phyloP scores from a whole-genome alignment of 2,797 vertebrate species.

The Pelochelys cantorii region DNA sequence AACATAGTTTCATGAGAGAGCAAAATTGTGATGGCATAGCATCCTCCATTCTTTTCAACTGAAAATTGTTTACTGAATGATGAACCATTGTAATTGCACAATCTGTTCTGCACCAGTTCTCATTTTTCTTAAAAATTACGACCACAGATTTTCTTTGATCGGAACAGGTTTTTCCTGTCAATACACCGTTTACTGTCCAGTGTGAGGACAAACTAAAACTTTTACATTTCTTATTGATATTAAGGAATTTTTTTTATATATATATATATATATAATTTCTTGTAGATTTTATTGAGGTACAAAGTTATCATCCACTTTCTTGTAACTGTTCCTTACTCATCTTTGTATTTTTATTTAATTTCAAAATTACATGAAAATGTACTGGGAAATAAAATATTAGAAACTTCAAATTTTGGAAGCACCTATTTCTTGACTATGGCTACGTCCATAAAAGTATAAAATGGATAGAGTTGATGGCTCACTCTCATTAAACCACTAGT shows the following conservation, averaged over 20 bases:
- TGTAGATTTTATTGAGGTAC: slow-evolving; percentile 52
- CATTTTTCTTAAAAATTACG: slow-evolving; percentile 40
- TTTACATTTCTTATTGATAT: slow-evolving; percentile 42
- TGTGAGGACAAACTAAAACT: slow-evolving; percentile 38
- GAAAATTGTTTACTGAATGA: slow-evolving; percentile 5
- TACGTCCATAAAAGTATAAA: slow-evolving; percentile 2
- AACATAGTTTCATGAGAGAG: background rate
- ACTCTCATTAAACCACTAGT: slow-evolving; percentile 48
- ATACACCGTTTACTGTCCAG: background rate
- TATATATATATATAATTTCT: slow-evolving; percentile 49
- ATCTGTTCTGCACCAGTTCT: slow-evolving; percentile 48
- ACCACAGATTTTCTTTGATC: slow-evolving; percentile 34
- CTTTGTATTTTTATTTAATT: slow-evolving; percentile 47
- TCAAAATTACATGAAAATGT: slow-evolving; percentile 55
- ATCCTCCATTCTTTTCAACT: background rate
- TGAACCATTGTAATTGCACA: no score
- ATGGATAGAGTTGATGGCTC: background rate
- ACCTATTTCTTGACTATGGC: slow-evolving; percentile 47
- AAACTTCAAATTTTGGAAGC: slow-evolving; percentile 47
- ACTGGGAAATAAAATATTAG: slow-evolving; percentile 66
- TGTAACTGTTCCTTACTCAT: slow-evolving; percentile 51
- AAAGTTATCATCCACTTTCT: slow-evolving; percentile 40
- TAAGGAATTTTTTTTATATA: slow-evolving; percentile 14
- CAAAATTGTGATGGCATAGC: slow-evolving; percentile 15
- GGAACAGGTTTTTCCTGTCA: slow-evolving; percentile 18